Conservation (phyloP, 2,113 vertebrate species). For the Cromileptes altivelis region DNA sequence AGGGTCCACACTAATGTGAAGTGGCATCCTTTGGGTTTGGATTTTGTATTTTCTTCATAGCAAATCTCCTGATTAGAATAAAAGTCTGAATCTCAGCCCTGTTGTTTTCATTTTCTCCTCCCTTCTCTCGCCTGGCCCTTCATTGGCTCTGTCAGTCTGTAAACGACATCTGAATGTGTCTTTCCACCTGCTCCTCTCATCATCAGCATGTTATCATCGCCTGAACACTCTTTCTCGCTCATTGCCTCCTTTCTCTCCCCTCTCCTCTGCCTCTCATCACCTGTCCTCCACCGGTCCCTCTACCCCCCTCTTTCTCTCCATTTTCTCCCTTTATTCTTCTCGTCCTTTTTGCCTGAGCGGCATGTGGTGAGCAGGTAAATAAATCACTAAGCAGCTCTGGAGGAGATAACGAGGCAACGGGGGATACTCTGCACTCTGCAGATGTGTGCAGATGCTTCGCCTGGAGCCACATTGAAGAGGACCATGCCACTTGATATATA, state of each 20-base stretch:
- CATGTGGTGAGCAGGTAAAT: slow-evolving; percentile 80
- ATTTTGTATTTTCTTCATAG: slow-evolving; percentile 66
- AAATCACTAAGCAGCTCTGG: slow-evolving; percentile 84
- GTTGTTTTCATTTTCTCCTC: slow-evolving; percentile 59
- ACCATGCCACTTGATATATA: slow-evolving; percentile 58
- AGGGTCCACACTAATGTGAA: slow-evolving; percentile 57
- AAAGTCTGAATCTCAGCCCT: slow-evolving; percentile 49
- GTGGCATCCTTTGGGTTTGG: slow-evolving; percentile 54
- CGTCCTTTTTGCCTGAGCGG: slow-evolving; percentile 70
- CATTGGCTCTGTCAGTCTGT: slow-evolving; percentile 64
- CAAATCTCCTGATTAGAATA: slow-evolving; percentile 63
- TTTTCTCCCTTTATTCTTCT: slow-evolving; percentile 55
- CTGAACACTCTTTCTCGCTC: slow-evolving; percentile 53
- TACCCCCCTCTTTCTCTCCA: slow-evolving; percentile 10
- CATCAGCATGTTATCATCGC: slow-evolving; percentile 65
- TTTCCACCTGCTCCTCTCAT: slow-evolving; percentile 72
- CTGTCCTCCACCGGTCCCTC: slow-evolving; percentile 55
- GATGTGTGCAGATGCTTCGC: slow-evolving; percentile 81
- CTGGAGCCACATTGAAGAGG: slow-evolving; percentile 72
- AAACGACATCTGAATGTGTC: slow-evolving; percentile 62
- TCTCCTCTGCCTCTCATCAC: slow-evolving; percentile 54
- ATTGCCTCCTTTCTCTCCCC: slow-evolving; percentile 50
- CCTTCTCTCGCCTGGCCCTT: slow-evolving; percentile 39
- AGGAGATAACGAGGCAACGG: slow-evolving; percentile 83
- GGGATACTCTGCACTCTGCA: slow-evolving; percentile 76